Conservation (phyloP, 92 coral and sea anemone genomes). For the Epizoanthus scotinus region DNA sequence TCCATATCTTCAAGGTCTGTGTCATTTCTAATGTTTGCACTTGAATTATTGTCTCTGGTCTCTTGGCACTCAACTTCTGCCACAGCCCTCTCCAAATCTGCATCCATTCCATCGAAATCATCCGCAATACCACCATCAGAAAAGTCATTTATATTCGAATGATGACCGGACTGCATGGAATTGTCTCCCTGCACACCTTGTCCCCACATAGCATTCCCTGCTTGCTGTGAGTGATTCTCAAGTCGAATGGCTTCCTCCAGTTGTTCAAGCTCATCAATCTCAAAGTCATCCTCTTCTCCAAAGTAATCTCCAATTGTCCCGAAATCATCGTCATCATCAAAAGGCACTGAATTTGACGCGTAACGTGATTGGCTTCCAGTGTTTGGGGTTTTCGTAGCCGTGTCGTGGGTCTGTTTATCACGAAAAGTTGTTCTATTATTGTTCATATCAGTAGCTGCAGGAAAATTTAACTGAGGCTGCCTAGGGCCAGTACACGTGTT, state of each 20-base stretch:
- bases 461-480: neutral
- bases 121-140: slow-evolving; percentile 34
- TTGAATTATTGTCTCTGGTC: neutral
- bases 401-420: neutral
- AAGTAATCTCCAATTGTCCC: slow-evolving; percentile 50
- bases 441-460: neutral
- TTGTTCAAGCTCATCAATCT: slow-evolving; percentile 67
- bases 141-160: slow-evolving; percentile 30
- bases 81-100: slow-evolving; percentile 17
- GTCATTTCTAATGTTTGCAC: neutral
- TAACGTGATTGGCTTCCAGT: neutral
- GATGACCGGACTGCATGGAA: neutral
- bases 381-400: neutral
- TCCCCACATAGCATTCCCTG: neutral
- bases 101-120: slow-evolving; percentile 40
- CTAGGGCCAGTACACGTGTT: neutral
- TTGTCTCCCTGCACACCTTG: neutral
- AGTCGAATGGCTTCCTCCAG: slow-evolving; percentile 47
- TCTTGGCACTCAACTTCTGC: slow-evolving; percentile 27
- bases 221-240: slow-evolving; percentile 13
- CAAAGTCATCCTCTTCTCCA: slow-evolving; percentile 66
- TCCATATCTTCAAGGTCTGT: neutral
- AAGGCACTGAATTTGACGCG: slow-evolving; percentile 9
- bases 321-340: slow-evolving; percentile 41
- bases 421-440: neutral